Evolutionary conservation across 1,140 invertebrate genomes (phyloP), one percentile per base, ranked within the genome.

Genomic region (Drosophila paulistorum): DNA sequence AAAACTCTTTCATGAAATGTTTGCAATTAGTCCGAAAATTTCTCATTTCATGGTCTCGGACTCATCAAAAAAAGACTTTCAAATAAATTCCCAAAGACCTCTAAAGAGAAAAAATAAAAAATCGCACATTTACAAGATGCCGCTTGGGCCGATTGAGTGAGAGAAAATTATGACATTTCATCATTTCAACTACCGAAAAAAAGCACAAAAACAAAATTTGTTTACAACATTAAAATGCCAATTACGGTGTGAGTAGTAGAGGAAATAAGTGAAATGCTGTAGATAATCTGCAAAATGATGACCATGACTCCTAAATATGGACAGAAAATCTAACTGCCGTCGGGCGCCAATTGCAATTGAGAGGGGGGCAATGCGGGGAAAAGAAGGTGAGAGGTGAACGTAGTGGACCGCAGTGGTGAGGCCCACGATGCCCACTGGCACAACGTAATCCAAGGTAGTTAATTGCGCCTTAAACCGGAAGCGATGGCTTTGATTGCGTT

Each of bases 401-500:
- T 62, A 59, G 48, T n/a, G 64, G 20, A 23, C 20, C 20, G 20
- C 20, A 23, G 20, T 60, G 42, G 42, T 20, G 45, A 51, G 9
- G 9, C 10, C 45, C 9, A 23, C 11, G 72, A 72, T 67, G 66
- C 62, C 65, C 60, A 58, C 48, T 42, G 41, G 35, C 30, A 67
- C 37, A 72, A 81, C 84, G 84, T 87, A 89, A 87, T 89, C 84
- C 84, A 81, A 90, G 81, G 70, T 71, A 75, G 85, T 89, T 90
- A 90, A 89, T 89, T 90, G 84, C 85, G 84, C 71, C 85, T 89
- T 84, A 89, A 89, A 90, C 84, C 84, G 84, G 84, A 89, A 89
- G 85, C 84, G 85, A 84, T 89, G 85, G 84, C 86, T 89, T 89
- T 89, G 85, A 89, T 89, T 89, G 84, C 84, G 84, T 90, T 89